Evolutionary conservation across 1,140 invertebrate species (phyloP).

Genomic region (Temnothorax longispinosus): DNA sequence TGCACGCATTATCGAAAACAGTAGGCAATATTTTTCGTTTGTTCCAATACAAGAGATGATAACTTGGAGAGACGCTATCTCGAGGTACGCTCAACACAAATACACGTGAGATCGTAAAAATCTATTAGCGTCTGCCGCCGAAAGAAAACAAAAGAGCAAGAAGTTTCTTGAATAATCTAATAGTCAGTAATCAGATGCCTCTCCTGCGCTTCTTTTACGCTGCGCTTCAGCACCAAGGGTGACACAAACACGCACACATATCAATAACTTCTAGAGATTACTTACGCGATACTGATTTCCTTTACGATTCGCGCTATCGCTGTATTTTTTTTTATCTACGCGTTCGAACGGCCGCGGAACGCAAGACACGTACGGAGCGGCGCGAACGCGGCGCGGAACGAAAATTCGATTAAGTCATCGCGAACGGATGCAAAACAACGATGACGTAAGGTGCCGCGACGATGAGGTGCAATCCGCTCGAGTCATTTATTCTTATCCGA

Average conservation of each 20-base stretch:
- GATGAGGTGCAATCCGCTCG: neutral
- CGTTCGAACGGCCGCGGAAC: neutral
- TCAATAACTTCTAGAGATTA: slow-evolving; percentile 14
- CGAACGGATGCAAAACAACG: slow-evolving; percentile 20
- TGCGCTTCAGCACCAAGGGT: neutral
- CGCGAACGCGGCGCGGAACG: neutral
- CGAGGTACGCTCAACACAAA: neutral
- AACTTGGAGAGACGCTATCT: neutral
- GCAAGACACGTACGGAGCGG: neutral
- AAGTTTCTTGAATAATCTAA: neutral
- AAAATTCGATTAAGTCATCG: slow-evolving; percentile 22
- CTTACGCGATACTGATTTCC: slow-evolving; percentile 24
- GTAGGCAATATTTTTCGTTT: neutral
- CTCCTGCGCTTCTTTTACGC: neutral
- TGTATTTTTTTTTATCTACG: slow-evolving; percentile 5
- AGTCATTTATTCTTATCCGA: neutral
- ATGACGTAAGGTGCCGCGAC: slow-evolving; percentile 11
- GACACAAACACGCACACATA: neutral
- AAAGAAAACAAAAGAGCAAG: neutral
- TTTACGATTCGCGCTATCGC: slow-evolving; percentile 19
- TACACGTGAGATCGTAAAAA: neutral
- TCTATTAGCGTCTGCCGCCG: neutral
- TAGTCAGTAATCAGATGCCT: neutral
- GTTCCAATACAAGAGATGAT: neutral
- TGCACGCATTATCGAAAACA: neutral